Evolutionary conservation across 35 echinoderm and acorn worm species (phyloP), one percentile per base, ranked within the genome.

Genomic region (Anneissia japonica): DNA sequence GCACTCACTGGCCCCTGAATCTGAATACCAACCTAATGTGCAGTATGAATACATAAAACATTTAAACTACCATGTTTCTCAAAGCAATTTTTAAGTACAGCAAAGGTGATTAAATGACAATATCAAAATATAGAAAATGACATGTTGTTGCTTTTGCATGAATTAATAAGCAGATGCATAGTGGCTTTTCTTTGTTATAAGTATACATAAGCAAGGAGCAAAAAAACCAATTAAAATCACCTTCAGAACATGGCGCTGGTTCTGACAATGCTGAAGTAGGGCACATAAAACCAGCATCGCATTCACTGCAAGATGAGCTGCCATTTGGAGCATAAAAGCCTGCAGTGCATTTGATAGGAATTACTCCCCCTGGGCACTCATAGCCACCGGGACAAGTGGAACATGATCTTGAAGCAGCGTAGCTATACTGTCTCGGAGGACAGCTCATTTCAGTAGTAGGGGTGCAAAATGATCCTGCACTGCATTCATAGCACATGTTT

Each of bases 221-320:
- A 33, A 30, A 77, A 34, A 77, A 35, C 33, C 21, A 64, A 64
- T 64, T 2, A 64, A 64, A 64, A 64, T 64, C 51, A 64, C 51
- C 51, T 64, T 80, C 39, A 33, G 85, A 34, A 77, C 95, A 98
- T 13, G 31, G 77, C 12, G 87, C 74, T 19, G 82, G 95, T 16
- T 86, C 74, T 32, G 41, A 40, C 5, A 82, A 89, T 26, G 55
- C 86, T 76, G 91, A 82, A 12, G 55, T 85, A 1, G 95, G 95
- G 31, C 95, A 98, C 82, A 85, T 89, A 37, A 81, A 91, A 0
- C 95, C 95, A 38, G 74, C 83, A 23, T 88, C 83, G 77, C 95
- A 98, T 4, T 32, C 30, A 31, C 26, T 29, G 73, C 95, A 98
- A 30, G 37, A 79, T 19, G 74, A 38, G 35, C 91, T 93, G 30